Conservation (phyloP, 2,113 vertebrate genomes). For the Riparia riparia region DNA sequence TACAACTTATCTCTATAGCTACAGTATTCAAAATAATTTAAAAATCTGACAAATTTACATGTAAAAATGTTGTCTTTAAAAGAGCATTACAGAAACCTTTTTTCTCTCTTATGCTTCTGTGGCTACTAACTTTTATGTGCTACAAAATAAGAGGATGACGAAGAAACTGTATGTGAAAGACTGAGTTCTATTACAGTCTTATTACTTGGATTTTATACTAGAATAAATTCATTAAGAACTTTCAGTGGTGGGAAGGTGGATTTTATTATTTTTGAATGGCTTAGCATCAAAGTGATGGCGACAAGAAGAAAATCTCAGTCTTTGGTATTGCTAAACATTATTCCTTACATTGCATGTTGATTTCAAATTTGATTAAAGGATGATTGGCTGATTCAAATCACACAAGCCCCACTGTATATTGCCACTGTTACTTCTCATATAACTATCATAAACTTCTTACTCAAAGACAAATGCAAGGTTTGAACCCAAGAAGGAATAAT, state of each 20-base stretch:
- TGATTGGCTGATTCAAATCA: not conserved
- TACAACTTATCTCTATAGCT: not conserved
- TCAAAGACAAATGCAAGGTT: not conserved
- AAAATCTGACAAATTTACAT: not conserved
- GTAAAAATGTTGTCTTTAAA: not conserved
- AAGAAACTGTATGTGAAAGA: not conserved
- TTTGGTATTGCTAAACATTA: not conserved
- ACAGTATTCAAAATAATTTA: not conserved
- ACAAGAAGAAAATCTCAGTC: not conserved
- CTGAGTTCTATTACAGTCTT: not conserved
- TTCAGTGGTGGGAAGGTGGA: not conserved
- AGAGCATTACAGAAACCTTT: not conserved
- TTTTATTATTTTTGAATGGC: slow-evolving; percentile 10
- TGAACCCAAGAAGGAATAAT: not conserved
- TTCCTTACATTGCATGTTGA: not conserved
- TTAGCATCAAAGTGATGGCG: not conserved
- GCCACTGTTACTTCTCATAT: not conserved
- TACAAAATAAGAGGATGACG: not conserved
- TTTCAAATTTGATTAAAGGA: slow-evolving; percentile 21
- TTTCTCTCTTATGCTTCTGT: not conserved
- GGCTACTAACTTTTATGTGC: not conserved
- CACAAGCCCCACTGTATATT: not conserved
- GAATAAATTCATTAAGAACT: not conserved
- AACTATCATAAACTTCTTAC: not conserved
- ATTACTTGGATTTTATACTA: slow-evolving; percentile 38